Conservation (phyloP, 2,888 invertebrate genomes). For the Piscicola geometra region DNA sequence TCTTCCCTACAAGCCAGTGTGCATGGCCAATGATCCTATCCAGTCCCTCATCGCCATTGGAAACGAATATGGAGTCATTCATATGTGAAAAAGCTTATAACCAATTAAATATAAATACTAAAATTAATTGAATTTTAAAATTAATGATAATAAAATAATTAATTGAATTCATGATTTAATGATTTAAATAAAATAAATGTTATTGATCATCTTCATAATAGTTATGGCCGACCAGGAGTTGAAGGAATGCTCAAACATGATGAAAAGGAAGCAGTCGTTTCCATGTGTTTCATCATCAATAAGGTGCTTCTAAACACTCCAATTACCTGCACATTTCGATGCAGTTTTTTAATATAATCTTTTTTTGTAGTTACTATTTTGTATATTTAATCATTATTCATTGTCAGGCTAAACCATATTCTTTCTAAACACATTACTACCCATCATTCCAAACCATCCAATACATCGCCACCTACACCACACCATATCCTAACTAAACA, state of each 20-base stretch:
- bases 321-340: too few relatives aligned
- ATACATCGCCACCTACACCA: neutral
- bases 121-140: too few relatives aligned
- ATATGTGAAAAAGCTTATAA: conserved; percentile 64
- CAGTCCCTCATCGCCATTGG: conserved; percentile 94
- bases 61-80: conserved; percentile 85
- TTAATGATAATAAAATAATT: too few relatives aligned
- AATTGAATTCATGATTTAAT: too few relatives aligned
- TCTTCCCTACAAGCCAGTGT: conserved; percentile 94
- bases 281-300: conserved; percentile 89
- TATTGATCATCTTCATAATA: conserved; percentile 58
- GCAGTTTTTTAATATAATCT: neutral
- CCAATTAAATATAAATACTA: neutral
- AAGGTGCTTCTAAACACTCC: conserved; percentile 66
- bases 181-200: too few relatives aligned
- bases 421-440: neutral
- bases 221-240: conserved; percentile 92
- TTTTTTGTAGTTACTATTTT: too few relatives aligned
- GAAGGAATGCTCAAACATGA: conserved; percentile 84
- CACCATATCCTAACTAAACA: too few relatives aligned
- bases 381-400: too few relatives aligned
- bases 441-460: neutral
- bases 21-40: conserved; percentile 95
- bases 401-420: too few relatives aligned
- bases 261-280: conserved; percentile 68